Evolutionary conservation across 2,797 vertebrate species (phyloP), one percentile per base, ranked within the genome.

Genomic region (Acanthurus tractus): DNA sequence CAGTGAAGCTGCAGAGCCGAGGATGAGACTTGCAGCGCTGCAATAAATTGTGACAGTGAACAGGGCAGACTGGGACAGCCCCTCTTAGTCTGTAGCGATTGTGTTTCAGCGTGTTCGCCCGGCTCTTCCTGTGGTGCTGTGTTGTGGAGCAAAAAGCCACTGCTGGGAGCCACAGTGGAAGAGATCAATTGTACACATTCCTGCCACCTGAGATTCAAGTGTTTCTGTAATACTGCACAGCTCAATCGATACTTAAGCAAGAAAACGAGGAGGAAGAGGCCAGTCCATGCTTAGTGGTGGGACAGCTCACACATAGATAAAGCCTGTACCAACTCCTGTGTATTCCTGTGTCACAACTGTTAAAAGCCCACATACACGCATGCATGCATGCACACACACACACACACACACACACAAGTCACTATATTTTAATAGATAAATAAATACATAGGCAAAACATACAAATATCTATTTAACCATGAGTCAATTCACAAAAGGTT

Each of bases 161-260:
- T 89, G 84, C 93, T 93, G 92, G 92, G 90, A 94, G 93, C 86
- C 92, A 93, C 91, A 93, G 92, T 93, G 91, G 92, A 92, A 87
- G 90, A 90, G 94, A 96, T 96, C 96, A 96, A 97, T 97, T 94
- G 90, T 91, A 91, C 94, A 94, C 94, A 94, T 96, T 96, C 94
- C 93, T 92, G 94, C 94, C 96, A 96, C 95, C 95, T 96, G 96
- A 96, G 96, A 96, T 96, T 96, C 94, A 94, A 96, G 94, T 96
- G 91, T 93, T 93, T 94, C 94, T 95, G 92, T 94, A 94, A 96
- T 94, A 94, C 96, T 95, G 96, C 94, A 96, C 92, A 85, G 88
- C 87, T 94, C 93, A 95, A 97, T 98, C 96, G 92, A 97, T 98
- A 96, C 63, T 3, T 3, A 52, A 91, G 92, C 92, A 88, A 91